Evolutionary conservation across 2,888 invertebrate genomes (phyloP), one percentile per base, ranked within the genome.

Genomic region (Dioctria linearis): DNA sequence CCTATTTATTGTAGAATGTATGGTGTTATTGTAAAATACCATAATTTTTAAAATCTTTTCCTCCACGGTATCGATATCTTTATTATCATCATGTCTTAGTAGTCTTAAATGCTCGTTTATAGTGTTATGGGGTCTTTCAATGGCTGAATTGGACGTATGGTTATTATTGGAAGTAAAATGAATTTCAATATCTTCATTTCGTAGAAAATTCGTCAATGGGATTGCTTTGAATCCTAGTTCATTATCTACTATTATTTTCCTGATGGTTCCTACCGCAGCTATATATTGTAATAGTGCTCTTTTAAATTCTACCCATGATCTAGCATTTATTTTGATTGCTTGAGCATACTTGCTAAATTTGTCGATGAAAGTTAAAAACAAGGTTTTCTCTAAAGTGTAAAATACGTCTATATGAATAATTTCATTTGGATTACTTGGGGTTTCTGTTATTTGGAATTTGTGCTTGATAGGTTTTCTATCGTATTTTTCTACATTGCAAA

Each of bases 371-470:
- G 84, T 85, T 13, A 84, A 6, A 43, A 83, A 84, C 5, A 83
- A 57, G 3, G 71, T 59, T 73, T 83, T 83, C n/a, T 81, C 49
- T n/a, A 84, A 63, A 2, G 39, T 79, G 25, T 80, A 82, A 57
- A 83, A 85, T 3, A 83, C 82, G 73, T 85, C 85, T 5, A 85
- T 57, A 66, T 85, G 84, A n/a, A 85, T 51, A n/a, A 83, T 82
- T 80, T 85, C 82, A 25, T 61, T 83, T 82, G 79, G 3, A n/a
- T n/a, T n/a, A n/a, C n/a, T n/a, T n/a, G n/a, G n/a, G n/a, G n/a
- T n/a, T n/a, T n/a, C n/a, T n/a, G 84, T 84, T 2, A 84, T 37
- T 43, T 83, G 79, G 5, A 83, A 83, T 51, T 81, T 79, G 6
- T 80, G 82, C 71, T 81, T 78, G 40, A 82, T 67, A 5, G 84